These are phyloP conservation scores for Vidua macroura DNA, from an alignment of 2,113 vertebrate species.

Conservation along the genomic window DNA sequence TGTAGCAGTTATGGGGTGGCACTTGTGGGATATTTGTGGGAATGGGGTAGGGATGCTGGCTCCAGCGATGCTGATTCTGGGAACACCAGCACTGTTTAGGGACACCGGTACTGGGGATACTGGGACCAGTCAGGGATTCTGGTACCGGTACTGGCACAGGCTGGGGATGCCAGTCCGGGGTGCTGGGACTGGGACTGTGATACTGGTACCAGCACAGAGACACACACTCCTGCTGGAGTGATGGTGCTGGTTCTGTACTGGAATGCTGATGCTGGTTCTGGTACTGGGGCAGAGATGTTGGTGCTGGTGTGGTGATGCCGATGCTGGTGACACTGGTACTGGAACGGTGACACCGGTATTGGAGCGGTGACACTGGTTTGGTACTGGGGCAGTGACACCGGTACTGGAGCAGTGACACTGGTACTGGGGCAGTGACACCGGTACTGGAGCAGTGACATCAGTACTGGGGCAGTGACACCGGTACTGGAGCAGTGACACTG, in stretches of 20 bases:
- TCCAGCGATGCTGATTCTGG: background rate
- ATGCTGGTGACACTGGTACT: background rate
- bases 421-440: too few species aligned
- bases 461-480: too few species aligned
- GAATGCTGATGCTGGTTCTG: too few species aligned
- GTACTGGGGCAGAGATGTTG: too few species aligned
- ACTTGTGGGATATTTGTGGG: background rate
- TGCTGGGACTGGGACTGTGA: background rate
- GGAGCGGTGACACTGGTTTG: too few species aligned
- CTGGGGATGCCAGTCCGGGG: background rate
- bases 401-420: too few species aligned
- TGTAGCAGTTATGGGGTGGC: background rate
- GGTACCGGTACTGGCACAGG: background rate
- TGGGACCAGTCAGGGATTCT: background rate
- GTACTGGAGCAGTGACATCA: too few species aligned
- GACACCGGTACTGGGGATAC: rapidly evolving
- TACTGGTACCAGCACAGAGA: background rate
- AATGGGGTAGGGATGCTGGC: background rate
- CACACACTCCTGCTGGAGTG: background rate
- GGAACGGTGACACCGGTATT: rapidly evolving
- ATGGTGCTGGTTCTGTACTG: background rate
- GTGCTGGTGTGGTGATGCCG: too few species aligned
- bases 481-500: too few species aligned
- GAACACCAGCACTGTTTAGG: background rate
- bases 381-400: too few species aligned